Evolutionary conservation across 2,888 invertebrate species (phyloP).

Genomic region (Meghimatium bilineatum): DNA sequence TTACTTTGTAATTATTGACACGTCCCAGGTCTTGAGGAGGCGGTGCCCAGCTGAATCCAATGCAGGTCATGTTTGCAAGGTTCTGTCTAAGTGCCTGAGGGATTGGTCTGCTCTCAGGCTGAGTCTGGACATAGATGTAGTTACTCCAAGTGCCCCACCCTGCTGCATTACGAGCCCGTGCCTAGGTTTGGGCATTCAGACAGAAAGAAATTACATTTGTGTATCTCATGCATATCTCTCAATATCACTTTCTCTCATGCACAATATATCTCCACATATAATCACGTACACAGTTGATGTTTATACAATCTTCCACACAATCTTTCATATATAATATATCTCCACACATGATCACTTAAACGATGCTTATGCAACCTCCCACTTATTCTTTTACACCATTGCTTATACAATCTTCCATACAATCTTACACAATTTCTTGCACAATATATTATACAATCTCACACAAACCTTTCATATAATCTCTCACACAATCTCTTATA

Average conservation of each 20-base stretch:
- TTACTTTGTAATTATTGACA: constrained; percentile 27
- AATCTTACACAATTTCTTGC: no score
- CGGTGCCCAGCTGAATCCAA: constrained; percentile 34
- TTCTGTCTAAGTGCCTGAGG: constrained; percentile 19
- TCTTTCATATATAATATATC: not conserved
- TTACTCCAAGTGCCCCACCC: constrained; percentile 40
- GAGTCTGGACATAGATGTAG: constrained; percentile 7
- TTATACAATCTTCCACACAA: no score
- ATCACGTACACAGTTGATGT: no score
- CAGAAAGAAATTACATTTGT: not conserved
- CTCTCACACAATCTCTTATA: no score
- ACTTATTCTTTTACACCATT: not conserved
- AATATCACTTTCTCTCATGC: not conserved
- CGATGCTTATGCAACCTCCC: no score
- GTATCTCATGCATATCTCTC: not conserved
- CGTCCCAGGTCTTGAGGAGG: not conserved
- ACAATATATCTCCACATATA: not conserved
- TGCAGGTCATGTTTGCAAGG: constrained; percentile 29
- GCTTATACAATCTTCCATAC: no score
- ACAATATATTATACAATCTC: no score
- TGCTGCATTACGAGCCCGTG: constrained; percentile 25
- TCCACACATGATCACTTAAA: no score
- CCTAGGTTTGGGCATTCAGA: no score
- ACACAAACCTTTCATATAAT: no score
- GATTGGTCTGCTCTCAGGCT: constrained; percentile 1